Evolutionary conservation across 1,140 invertebrate genomes (phyloP).

Genomic region (Branchinecta lindahli): DNA sequence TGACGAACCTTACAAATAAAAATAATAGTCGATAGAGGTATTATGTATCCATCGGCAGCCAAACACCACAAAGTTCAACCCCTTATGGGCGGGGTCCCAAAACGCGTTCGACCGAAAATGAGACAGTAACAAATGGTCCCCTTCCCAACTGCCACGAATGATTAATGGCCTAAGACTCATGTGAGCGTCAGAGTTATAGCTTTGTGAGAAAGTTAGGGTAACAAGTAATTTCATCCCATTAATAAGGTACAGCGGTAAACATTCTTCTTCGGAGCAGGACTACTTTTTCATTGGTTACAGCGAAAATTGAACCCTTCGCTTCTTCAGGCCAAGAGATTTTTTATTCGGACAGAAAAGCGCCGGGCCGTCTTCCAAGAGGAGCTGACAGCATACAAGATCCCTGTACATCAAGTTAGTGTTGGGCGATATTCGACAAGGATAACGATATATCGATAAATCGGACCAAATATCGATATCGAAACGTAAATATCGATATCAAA

Average conservation of each 20-base stretch:
- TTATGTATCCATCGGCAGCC: not conserved
- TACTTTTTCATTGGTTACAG: conserved; percentile 3
- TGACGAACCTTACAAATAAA: too few species aligned
- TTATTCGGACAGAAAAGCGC: not conserved
- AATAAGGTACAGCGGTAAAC: conserved; percentile 6
- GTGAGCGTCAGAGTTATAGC: not conserved
- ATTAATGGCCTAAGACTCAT: not conserved
- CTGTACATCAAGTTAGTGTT: too few species aligned
- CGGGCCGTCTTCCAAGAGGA: conserved; percentile 13
- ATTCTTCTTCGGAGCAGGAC: not conserved
- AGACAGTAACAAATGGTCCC: conserved; percentile 2
- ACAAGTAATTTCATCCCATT: conserved; percentile 11
- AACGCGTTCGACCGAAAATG: not conserved
- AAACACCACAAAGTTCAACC: conserved; percentile 1
- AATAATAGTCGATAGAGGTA: not conserved
- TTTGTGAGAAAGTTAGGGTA: conserved; percentile 8
- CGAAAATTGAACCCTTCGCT: not conserved
- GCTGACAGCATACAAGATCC: not conserved
- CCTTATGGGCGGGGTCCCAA: not conserved
- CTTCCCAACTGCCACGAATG: not conserved
- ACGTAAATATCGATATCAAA: too few species aligned
- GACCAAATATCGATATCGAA: too few species aligned
- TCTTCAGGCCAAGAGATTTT: not conserved
- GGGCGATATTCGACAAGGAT: too few species aligned
- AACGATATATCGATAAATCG: too few species aligned